These are phyloP conservation scores for rabbit (Oryctolagus cuniculus) DNA, from an alignment of 2,113 vertebrate species.

Conservation along the genomic window mOryCun1.1 NC_091445.1:7296501-7297000, in stretches of 20 bases:
- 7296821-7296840: neutral
- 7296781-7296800: too few relatives aligned
- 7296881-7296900: neutral
- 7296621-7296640: slow-evolving; percentile 99
- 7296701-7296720: neutral
- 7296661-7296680: slow-evolving; percentile 97
- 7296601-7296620: slow-evolving; percentile 97
- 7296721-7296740: neutral
- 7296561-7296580: slow-evolving; percentile 98
- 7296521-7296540: slow-evolving; percentile 99
- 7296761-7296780: too few relatives aligned
- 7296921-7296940: neutral
- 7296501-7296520: slow-evolving; percentile 99
- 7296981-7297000: too few relatives aligned
- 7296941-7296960: too few relatives aligned
- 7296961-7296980: too few relatives aligned
- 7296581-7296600: slow-evolving; percentile 99
- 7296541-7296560: slow-evolving; percentile 99
- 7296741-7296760: too few relatives aligned
- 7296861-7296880: neutral
- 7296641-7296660: slow-evolving; percentile 99
- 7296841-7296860: neutral
- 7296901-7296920: neutral
- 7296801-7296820: neutral
- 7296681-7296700: slow-evolving; percentile 84